phyloP scores from a whole-genome alignment of 2,797 vertebrate species.

The Xenopus petersii region DNA sequence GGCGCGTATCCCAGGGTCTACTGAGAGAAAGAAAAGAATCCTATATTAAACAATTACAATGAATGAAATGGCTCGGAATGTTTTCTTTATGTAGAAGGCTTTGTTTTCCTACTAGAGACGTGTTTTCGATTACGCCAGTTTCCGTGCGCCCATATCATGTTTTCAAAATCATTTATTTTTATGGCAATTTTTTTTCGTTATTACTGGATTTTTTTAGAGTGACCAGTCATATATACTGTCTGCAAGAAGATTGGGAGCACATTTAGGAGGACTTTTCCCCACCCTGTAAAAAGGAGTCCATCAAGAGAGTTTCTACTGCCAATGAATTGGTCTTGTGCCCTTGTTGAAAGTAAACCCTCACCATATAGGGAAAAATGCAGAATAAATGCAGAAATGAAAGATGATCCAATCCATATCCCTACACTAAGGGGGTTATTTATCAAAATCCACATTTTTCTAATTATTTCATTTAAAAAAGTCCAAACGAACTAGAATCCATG shows the following conservation, averaged over 20 bases:
- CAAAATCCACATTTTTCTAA: too few species aligned
- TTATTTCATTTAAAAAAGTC: too few species aligned
- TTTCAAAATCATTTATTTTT: slow-evolving; percentile 38
- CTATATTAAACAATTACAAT: slow-evolving; percentile 47
- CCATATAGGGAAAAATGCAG: too few species aligned
- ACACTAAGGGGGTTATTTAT: too few species aligned
- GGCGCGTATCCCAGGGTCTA: slow-evolving; percentile 38
- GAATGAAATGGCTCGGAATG: slow-evolving; percentile 43
- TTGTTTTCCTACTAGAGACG: slow-evolving; percentile 39
- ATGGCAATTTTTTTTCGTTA: background rate
- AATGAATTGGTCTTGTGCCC: too few species aligned
- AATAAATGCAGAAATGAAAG: too few species aligned
- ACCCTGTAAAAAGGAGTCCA: background rate
- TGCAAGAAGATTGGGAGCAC: background rate
- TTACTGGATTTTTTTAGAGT: slow-evolving; percentile 12
- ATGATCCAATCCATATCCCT: too few species aligned
- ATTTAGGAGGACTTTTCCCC: background rate
- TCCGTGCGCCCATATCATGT: slow-evolving; percentile 23
- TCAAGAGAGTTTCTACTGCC: too few species aligned
- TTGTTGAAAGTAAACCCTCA: too few species aligned
- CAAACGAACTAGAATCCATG: too few species aligned
- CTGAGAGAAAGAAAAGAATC: slow-evolving; percentile 29
- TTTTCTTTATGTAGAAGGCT: slow-evolving; percentile 39
- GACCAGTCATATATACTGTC: slow-evolving; percentile 5
- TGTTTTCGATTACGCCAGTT: slow-evolving; percentile 39